Base-by-base conservation (phyloP, 37 sponge, comb jelly and placozoan genomes). In the Haliclona indistincta region DNA sequence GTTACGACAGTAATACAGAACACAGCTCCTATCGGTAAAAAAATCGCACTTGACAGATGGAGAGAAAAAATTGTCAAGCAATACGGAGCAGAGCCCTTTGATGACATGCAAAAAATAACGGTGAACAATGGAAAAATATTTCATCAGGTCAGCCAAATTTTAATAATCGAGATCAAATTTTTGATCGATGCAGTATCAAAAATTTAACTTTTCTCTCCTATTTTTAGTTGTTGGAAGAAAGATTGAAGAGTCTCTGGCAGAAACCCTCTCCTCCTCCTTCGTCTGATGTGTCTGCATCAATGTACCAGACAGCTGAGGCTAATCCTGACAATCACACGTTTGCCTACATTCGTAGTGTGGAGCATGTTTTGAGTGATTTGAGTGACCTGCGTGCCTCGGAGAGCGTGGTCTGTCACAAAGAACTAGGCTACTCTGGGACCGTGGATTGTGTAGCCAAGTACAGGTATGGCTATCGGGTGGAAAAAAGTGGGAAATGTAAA, bases 401-500 rank as follows among this genome's bases (percentile, higher is more conserved):
- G 73, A 72, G 82, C 29, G 63, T 75, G 5, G 84, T 86, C 8
- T 32, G 25, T 39, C 94, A 93, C 34, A 0, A 58, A 10, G 77
- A 89, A n/a, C 72, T 93, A 49, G 89, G 89, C 51, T 93, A 93
- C 64, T 54, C 71, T 40, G 94, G 94, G 0, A 84, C 91, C 15
- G 69, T 85, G 25, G 94, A 93, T 76, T 85, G 87, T 36, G 30
- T 93, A 1, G 94, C 87, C 4, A 81, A 67, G 32, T 93, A 89
- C 73, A 89, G 43, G 94, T 89, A 29, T 66, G 79, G n/a, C 5
- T 2, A 47, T 47, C 10, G 15, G 15, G n/a, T n/a, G n/a, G n/a
- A n/a, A n/a, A n/a, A n/a, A n/a, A n/a, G n/a, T n/a, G n/a, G n/a
- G n/a, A n/a, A n/a, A n/a, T n/a, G n/a, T n/a, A n/a, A n/a, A n/a